Conservation (phyloP, 2,797 vertebrate species). For the Eulemur mongoz region DNA sequence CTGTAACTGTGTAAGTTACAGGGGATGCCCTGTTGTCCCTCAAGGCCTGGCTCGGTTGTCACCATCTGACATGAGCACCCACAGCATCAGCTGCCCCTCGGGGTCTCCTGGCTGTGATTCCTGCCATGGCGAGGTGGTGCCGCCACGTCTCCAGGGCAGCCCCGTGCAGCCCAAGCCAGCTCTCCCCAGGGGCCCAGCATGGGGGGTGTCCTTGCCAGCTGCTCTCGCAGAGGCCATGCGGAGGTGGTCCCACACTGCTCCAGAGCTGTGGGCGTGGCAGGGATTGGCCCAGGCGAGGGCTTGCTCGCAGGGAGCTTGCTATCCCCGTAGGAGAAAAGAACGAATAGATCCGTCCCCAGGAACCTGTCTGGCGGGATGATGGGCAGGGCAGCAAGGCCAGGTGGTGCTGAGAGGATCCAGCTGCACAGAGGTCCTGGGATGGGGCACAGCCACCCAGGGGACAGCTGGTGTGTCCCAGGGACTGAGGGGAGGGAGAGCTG, state of each 20-base stretch:
- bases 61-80: background rate
- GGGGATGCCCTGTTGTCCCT: background rate
- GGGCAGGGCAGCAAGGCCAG: background rate
- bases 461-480: background rate
- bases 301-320: background rate
- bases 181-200: background rate
- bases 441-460: background rate
- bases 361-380: background rate
- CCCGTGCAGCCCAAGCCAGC: background rate
- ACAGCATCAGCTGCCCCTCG: background rate
- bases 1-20: background rate
- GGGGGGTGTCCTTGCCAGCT: background rate
- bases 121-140: fast-evolving
- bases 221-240: fast-evolving
- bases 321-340: background rate
- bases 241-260: background rate
- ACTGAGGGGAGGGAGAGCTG: background rate
- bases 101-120: background rate
- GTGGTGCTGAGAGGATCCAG: background rate
- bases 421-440: background rate
- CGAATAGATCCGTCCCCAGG: background rate
- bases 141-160: background rate
- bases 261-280: background rate
- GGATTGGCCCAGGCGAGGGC: background rate
- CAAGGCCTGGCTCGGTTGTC: background rate